Conservation (phyloP, 2,888 invertebrate species). For the Drosophila algonquin region DNA sequence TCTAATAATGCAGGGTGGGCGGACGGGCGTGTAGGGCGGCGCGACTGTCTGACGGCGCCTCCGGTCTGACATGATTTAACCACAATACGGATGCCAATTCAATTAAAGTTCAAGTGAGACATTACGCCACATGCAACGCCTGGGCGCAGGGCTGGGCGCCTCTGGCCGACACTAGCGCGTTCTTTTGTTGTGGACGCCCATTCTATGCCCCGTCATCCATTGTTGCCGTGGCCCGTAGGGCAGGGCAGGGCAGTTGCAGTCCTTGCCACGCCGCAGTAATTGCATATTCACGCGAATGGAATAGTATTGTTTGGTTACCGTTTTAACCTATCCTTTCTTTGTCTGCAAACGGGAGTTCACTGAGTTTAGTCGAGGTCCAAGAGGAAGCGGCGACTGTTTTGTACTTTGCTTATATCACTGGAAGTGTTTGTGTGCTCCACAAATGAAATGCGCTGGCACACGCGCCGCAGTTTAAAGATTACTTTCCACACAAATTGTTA, state of each 20-base stretch:
- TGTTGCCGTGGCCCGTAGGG: constrained; percentile 3
- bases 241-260: not conserved
- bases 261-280: not conserved
- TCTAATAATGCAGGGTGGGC: constrained; percentile 66
- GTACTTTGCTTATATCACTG: constrained; percentile 71
- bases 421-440: constrained; percentile 37
- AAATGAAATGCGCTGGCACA: constrained; percentile 45
- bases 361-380: not conserved
- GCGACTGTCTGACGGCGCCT: constrained; percentile 8
- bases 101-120: constrained; percentile 66
- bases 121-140: constrained; percentile 59
- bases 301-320: constrained; percentile 53
- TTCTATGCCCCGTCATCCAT: constrained; percentile 7
- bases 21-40: constrained; percentile 14
- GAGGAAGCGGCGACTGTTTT: constrained; percentile 51
- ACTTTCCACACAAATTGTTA: constrained; percentile 43
- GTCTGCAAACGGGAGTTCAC: constrained; percentile 31
- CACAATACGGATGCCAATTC: constrained; percentile 65
- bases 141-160: constrained; percentile 7
- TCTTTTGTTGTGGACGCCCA: constrained; percentile 31
- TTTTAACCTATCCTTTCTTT: constrained; percentile 72
- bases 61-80: constrained; percentile 23
- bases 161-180: constrained; percentile 7
- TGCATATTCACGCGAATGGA: not conserved
- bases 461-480: constrained; percentile 31